Evolutionary conservation across 2,888 invertebrate genomes (phyloP), one percentile per base, ranked within the genome.

Genomic region (Stegophylla sp.): DNA sequence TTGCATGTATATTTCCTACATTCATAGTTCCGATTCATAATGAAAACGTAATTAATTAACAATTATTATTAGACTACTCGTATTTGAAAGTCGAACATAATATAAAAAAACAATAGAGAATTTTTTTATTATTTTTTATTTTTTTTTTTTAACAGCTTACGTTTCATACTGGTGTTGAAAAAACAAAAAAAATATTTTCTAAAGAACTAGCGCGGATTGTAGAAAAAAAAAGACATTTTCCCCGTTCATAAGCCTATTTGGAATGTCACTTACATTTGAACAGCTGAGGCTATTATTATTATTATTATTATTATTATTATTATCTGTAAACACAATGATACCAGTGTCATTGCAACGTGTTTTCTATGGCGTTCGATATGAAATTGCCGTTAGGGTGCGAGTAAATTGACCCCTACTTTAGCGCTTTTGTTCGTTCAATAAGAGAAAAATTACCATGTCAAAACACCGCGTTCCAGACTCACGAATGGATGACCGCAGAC

Each of bases 361-460:
- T 53, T 71, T 23, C 34, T 71, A 53, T 34, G 17, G 69, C 13
- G 20, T 53, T 71, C 23, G 61, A 45, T 61, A 61, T n/a, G n/a
- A 26, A 26, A 59, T 61, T 28, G 61, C 73, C 23, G 56, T 61
- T 73, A 26, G 73, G 73, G 73, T 73, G 61, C 59, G n/a, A 73
- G n/a, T 43, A 61, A 61, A 73, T 61, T 61, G 61, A 73, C 73
- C 73, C 73, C 45, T 73, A 17, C 26, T 59, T 61, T 43, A 28
- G 73, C 20, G 72, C 45, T 59, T 73, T 73, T 73, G 73, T 73
- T 73, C 61, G 45, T 43, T 17, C 43, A 28, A 73, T 45, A 45
- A 59, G 45, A 73, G 73, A 73, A 61, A 71, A 73, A 73, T 73
- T 59, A 73, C 59, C 61, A 61, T n/a, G 73, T 73, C 73, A 73